Base-by-base conservation (phyloP, 2,797 vertebrate genomes). In the Gambelia wislizenii region DNA sequence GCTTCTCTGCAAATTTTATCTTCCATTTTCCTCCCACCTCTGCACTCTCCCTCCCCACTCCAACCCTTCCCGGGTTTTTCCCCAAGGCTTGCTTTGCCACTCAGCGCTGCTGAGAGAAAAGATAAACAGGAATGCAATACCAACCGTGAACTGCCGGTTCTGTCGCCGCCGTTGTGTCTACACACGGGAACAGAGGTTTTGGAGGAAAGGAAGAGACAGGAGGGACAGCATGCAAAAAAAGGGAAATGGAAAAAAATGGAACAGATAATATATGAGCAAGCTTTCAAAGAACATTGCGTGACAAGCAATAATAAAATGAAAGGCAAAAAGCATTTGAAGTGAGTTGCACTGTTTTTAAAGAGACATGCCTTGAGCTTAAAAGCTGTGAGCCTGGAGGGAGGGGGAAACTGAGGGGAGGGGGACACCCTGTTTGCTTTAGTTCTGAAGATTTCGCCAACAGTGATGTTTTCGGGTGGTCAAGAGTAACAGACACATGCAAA, bases 61-160 rank as follows among this genome's bases (percentile, higher is more conserved):
- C 82, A 36, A 36, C 8, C 16, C 27, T 36, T 67, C 44, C 47
- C 6, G 12, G 70, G 75, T 76, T 76, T 76, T 25, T 20, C 30
- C 25, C 75, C 39, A 96, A 97, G 96, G 96, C 97, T 97, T 97
- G 97, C 96, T 96, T 97, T 97, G 97, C 96, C 94, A 92, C 96
- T 96, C 96, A 97, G 97, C 96, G 93, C 86, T 0, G 96, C 97
- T 97, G 96, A 97, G 96, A 93, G 97, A 97, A 96, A 96, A 97
- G 97, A 96, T 94, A 88, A 97, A 97, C 95, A 98, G 95, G 95
- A 97, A 98, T 97, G 98, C 98, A 98, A 98, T 99, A 99, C 99
- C 98, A 99, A 99, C 99, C 99, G 98, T 99, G 99, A 98, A 98
- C 98, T 97, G 99, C 98, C 84, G 98, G 98, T 97, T 99, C 99